These are phyloP conservation scores for Neuroscelio doddi DNA, from an alignment of 2,888 invertebrate species.

Conservation along the genomic window DNA sequence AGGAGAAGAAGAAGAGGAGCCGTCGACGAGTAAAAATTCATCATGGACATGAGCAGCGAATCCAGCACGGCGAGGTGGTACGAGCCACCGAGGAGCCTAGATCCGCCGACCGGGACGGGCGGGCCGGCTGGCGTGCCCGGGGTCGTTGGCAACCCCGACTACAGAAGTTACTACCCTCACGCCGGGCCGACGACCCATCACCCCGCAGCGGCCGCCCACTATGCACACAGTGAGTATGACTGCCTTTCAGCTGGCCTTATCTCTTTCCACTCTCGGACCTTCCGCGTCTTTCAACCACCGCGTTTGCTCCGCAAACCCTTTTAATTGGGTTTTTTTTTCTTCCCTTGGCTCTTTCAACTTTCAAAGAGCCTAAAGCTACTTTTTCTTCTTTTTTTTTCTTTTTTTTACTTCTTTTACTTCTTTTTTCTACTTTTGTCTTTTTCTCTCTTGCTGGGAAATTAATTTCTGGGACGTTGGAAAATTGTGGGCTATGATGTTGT, in stretches of 20 bases:
- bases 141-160: conserved; percentile 67
- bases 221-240: conserved; percentile 70
- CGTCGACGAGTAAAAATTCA: conserved; percentile 4
- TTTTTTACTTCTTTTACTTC: too few species aligned
- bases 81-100: conserved; percentile 69
- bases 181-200: conserved; percentile 69
- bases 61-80: conserved; percentile 71
- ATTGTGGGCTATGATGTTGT: too few species aligned
- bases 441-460: too few species aligned
- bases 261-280: background rate
- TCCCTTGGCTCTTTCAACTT: background rate
- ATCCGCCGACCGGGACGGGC: conserved; percentile 61
- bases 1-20: background rate
- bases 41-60: conserved; percentile 72
- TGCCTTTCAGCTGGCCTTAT: background rate
- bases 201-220: conserved; percentile 68
- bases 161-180: conserved; percentile 70
- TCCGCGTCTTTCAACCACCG: background rate
- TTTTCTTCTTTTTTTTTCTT: background rate
- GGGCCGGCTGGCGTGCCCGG: conserved; percentile 57
- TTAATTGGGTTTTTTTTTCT: conserved; percentile 32
- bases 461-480: too few species aligned
- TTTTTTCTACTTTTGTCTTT: too few species aligned
- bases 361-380: background rate
- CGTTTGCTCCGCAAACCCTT: background rate